phyloP scores from a whole-genome alignment of 64 coral and sea anemone genomes.

The Hydrozoanthus tunicans region DNA sequence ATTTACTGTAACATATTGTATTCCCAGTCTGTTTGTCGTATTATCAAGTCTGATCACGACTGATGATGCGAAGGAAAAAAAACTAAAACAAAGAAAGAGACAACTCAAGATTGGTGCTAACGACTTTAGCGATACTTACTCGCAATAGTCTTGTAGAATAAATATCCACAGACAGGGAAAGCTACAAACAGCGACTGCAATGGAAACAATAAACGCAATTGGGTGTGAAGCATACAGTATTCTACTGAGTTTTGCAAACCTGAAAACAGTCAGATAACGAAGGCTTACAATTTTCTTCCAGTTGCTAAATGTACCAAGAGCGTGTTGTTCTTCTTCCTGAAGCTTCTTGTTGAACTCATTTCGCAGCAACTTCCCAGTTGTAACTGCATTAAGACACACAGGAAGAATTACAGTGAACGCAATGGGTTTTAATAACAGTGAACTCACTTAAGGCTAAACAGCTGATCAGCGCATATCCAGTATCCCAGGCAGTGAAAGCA shows the following conservation, averaged over 20 bases:
- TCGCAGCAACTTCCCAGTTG: conserved; percentile 17
- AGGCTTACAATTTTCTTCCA: conserved; percentile 74
- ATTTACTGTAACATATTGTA: no score
- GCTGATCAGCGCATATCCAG: not conserved
- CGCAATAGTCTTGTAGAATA: conserved; percentile 64
- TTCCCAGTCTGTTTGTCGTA: no score
- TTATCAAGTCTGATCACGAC: no score
- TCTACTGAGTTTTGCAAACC: not conserved
- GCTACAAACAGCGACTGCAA: conserved; percentile 72
- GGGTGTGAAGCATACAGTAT: not conserved
- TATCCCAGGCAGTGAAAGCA: not conserved
- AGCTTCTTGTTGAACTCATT: conserved; percentile 41
- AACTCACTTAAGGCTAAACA: not conserved
- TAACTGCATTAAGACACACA: conserved; percentile 22
- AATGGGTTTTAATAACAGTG: no score
- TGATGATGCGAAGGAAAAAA: no score
- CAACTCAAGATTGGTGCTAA: no score
- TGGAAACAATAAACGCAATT: not conserved
- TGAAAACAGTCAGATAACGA: not conserved
- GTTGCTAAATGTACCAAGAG: conserved; percentile 54
- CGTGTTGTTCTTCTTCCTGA: conserved; percentile 68
- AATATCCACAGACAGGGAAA: conserved; percentile 31
- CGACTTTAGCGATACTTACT: conserved; percentile 27
- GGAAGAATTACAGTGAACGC: not conserved
- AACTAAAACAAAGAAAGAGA: no score